Base-by-base conservation (phyloP, 2,888 invertebrate genomes). In the Latheticus oryzae region DNA sequence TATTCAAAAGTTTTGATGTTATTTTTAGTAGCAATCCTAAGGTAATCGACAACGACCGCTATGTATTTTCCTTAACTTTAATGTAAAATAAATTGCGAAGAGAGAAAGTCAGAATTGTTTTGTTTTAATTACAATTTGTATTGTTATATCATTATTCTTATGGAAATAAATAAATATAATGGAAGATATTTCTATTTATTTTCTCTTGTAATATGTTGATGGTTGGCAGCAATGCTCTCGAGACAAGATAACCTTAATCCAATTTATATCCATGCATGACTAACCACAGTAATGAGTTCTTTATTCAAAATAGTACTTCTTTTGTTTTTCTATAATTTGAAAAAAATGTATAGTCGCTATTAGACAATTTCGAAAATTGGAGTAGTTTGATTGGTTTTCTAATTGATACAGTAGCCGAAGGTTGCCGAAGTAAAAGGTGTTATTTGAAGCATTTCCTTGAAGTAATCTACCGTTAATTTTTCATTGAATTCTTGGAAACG, bases 221-320 rank as follows among this genome's bases (percentile, higher is more conserved):
- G 1, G 11, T 32, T 23, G 52, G 52, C 52, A 52, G 42, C 52
- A 24, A 32, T 42, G 42, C 17, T 11, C 21, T n/a, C n/a, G 17
- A 35, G 37, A 51, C 51, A 30, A 40, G 52, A 33, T 52, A 52
- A 52, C 52, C 52, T 52, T 52, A 52, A 40, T 52, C 52, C 52
- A 52, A 42, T 52, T 52, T 52, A 47, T 28, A 32, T 38, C 38
- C 47, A 47, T 32, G 55, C 55, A 55, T 38, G 47, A 55, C 55
- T 55, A 23, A 12, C 37, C 32, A 21, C 47, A 19, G 23, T 55
- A 47, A 47, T 55, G 55, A 45, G 33, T 53, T 53, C 38, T 51
- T 50, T 50, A 50, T 50, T 38, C 51, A 35, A 51, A 51, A 51
- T 30, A 40, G 30, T 28, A 37, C 51, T 51, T 51, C 51, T 51